Percentiles rank a stretch among this genome's conserved stretches.
phyloP scores from a whole-genome alignment of 2,113 vertebrate genomes.

The Anolis carolinensis region DNA sequence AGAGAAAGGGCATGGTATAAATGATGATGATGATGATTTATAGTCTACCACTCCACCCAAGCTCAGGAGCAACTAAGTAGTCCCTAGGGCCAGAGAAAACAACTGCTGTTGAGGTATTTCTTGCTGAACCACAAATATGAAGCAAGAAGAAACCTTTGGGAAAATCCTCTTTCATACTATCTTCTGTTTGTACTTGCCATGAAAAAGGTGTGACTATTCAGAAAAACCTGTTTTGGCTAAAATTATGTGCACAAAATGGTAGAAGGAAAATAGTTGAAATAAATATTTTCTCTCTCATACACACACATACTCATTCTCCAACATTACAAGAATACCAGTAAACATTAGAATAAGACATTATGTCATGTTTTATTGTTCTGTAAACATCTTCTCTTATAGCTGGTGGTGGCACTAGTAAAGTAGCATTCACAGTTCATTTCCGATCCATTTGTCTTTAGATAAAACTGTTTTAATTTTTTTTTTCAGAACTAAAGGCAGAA shows the following conservation, averaged over 20 bases:
- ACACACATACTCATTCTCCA: no score
- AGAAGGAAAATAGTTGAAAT: not conserved
- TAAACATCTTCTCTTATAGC: not conserved
- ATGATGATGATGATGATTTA: not conserved
- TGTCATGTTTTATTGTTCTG: not conserved
- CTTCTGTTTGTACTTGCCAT: slow-evolving; percentile 2
- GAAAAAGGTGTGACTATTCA: not conserved
- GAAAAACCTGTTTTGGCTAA: not conserved
- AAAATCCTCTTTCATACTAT: not conserved
- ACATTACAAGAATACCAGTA: no score
- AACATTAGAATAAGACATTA: no score
- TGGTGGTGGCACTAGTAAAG: not conserved
- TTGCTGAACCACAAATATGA: slow-evolving; percentile 21
- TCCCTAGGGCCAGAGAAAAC: not conserved
- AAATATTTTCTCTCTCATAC: not conserved
- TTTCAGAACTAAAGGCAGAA: no score
- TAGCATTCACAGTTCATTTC: not conserved
- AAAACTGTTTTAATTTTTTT: no score
- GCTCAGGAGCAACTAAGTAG: not conserved
- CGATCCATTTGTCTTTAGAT: not conserved
- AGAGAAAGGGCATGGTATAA: no score
- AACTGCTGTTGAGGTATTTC: slow-evolving; percentile 1
- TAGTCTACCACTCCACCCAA: not conserved
- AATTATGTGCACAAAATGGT: not conserved
- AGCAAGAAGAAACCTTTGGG: not conserved